Evolutionary conservation across 2,888 invertebrate species (phyloP).

Genomic region (Xylota sylvarum): DNA sequence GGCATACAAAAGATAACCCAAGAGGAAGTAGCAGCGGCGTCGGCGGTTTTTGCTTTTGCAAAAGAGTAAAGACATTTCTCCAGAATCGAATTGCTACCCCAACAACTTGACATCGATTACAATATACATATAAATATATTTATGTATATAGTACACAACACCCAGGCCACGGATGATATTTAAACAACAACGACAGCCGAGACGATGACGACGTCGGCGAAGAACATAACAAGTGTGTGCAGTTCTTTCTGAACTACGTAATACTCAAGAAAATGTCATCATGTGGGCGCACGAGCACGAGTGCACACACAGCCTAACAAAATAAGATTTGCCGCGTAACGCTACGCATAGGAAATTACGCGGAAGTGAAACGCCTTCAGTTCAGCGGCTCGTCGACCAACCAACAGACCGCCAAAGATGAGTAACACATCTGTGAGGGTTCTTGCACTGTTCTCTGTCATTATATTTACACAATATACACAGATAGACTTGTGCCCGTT

Average conservation of each 20-base stretch:
- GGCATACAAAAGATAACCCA: conserved; percentile 54
- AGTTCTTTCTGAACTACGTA: conserved; percentile 53
- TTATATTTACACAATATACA: neutral
- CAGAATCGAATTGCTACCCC: conserved; percentile 60
- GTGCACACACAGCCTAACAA: conserved; percentile 40
- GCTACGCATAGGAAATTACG: conserved; percentile 76
- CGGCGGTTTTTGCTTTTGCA: conserved; percentile 35
- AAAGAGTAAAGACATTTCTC: conserved; percentile 58
- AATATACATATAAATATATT: conserved; percentile 1
- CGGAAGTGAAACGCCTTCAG: conserved; percentile 73
- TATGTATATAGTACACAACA: neutral
- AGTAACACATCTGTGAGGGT: conserved; percentile 64
- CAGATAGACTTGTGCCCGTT: neutral
- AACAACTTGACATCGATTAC: conserved; percentile 69
- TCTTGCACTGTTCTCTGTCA: conserved; percentile 51
- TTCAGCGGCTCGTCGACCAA: conserved; percentile 30
- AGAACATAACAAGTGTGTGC: conserved; percentile 65
- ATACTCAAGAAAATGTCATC: conserved; percentile 64
- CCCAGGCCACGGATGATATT: conserved; percentile 32
- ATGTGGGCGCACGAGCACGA: conserved; percentile 69
- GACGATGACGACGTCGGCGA: conserved; percentile 2
- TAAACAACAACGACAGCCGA: conserved; percentile 19
- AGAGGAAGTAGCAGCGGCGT: conserved; percentile 52
- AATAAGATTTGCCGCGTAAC: conserved; percentile 59
- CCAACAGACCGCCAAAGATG: conserved; percentile 53